Base-by-base conservation (phyloP, 2,888 invertebrate species). In the Phaonia tiefii region DNA sequence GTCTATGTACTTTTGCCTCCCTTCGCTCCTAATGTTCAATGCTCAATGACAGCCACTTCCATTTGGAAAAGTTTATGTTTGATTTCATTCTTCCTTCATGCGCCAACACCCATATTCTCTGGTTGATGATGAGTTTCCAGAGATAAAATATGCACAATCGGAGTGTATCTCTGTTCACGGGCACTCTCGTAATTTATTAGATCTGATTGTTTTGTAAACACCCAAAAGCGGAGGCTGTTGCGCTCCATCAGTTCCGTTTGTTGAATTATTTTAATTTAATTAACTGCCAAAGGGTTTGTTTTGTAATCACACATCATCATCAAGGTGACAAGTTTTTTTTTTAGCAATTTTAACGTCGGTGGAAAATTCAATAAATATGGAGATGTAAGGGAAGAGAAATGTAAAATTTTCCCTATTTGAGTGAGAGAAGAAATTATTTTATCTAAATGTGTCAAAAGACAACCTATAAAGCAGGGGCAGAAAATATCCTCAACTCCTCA, bases 91-190 rank as follows among this genome's bases (percentile, higher is more conserved):
- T 54, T 67, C 49, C 39, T 67, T 67, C 37, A 25, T 37, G 51
- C 67, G 31, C 31, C 31, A 67, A 67, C 67, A 67, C 67, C 67
- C 67, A 67, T 51, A 67, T 67, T 67, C 39, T 17, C 39, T 17
- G 15, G 5, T 20, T 67, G 51, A 31, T 51, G 49, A 49, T 42
- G 63, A 1, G 31, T 39, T 60, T 20, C 1, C 22, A 11, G 11
- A 17, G 39, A 37, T 60, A 54, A 54, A 54, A 25, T 54, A 54
- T 54, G 54, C 54, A 54, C 54, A 54, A 54, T 54, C 25, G 20
- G 25, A 10, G 54, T 31, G 31, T 63, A 13, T 42, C 42, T 31
- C 15, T 1, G 31, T 42, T 63, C 63, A 22, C 13, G 10, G 63
- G 11, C 13, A 8, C 60, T 22, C 3, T 63, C 42, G 63, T 63